Base-by-base conservation (phyloP, 2,888 invertebrate genomes). In the Tryphoninae sp. region DNA sequence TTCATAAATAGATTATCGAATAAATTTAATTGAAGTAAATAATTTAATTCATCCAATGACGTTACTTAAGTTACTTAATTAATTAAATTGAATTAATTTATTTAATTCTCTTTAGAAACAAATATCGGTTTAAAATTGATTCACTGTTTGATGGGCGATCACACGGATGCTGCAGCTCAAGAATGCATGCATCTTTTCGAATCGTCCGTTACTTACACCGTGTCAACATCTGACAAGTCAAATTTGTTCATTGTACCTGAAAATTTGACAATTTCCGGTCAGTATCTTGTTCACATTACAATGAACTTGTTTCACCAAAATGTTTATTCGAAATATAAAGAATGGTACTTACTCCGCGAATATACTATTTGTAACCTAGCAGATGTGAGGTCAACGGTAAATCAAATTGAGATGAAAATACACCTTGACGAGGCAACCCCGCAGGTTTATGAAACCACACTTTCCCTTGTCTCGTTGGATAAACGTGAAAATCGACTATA, bases 91-190 rank as follows among this genome's bases (percentile, higher is more conserved):
- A n/a, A 33, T 71, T 59, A 40, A 22, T 68, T 61, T 51, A 23
- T 23, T 16, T 7, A 23, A 55, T 51, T 68, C 1, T 33, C 82
- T 84, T 23, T 67, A 91, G 91, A 89, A 58, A 90, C 90, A 0
- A 80, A 86, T 23, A 87, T 90, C 65, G 91, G 90, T 6, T 53
- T 90, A 58, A 84, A 86, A 78, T 83, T 91, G 26, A 86, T 91
- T 68, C 85, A 87, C 11, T 89, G 89, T 89, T 76, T 90, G 55
- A 83, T 89, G 83, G 87, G 87, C 40, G 83, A 88, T 73, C 78
- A 82, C 22, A 72, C 74, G 11, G 87, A 89, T 69, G 76, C 83
- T 1, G 76, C 87, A 2, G 81, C 84, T 19, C 77, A 83, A 62
- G 91, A 90, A 83, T 87, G 89, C 67, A 74, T 78, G 2, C 88